phyloP scores from a whole-genome alignment of 2,113 vertebrate genomes.

The Girardinichthys multiradiatus region DNA sequence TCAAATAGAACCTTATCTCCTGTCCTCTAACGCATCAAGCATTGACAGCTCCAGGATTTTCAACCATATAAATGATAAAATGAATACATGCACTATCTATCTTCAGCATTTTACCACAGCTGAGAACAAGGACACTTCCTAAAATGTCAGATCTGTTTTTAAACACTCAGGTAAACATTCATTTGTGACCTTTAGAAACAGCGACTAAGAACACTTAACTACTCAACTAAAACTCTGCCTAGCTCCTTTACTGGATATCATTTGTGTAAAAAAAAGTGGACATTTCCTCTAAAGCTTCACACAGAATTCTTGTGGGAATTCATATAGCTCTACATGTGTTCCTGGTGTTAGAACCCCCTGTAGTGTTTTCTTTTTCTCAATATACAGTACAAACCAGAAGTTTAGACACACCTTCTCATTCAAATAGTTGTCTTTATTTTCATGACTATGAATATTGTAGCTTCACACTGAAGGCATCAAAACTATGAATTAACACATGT shows the following conservation, averaged over 20 bases:
- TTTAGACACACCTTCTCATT: too few relatives aligned
- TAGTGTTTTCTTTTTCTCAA: background rate
- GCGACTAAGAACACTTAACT: background rate
- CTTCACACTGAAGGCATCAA: too few relatives aligned
- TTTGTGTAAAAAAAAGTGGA: background rate
- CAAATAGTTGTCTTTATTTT: too few relatives aligned
- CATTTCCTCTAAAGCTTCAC: background rate
- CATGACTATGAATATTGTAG: too few relatives aligned
- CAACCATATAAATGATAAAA: background rate
- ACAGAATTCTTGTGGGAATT: too few relatives aligned
- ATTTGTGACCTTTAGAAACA: conserved; percentile 17
- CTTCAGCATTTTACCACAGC: background rate
- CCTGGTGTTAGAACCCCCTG: background rate
- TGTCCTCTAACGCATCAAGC: background rate
- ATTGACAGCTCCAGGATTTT: background rate
- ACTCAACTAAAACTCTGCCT: background rate
- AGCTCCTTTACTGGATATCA: background rate
- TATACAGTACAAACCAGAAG: too few relatives aligned
- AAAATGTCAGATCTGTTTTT: conserved; percentile 22
- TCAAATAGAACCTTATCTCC: background rate
- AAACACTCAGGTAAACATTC: conserved; percentile 13
- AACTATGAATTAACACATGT: too few relatives aligned
- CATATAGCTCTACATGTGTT: background rate
- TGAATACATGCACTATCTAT: background rate
- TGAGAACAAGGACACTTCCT: background rate